A percentile compares a stretch with the other conserved stretches of the same genome.
phyloP scores from a whole-genome alignment of 2,113 vertebrate genomes.

The Megaptera novaeangliae region DNA sequence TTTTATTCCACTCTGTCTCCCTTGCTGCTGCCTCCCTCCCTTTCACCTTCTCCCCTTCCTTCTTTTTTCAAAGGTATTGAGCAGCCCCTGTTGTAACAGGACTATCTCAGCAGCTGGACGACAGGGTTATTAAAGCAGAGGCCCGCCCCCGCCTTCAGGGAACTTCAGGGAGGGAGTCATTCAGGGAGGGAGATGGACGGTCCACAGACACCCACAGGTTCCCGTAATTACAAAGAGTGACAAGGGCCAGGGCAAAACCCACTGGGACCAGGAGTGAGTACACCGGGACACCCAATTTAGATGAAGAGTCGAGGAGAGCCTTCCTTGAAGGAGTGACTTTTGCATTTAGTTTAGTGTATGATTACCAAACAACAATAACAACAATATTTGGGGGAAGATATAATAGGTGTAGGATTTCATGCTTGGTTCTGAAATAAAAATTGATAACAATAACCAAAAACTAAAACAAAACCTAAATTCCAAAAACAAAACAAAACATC shows the following conservation, averaged over 20 bases:
- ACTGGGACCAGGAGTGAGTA: background rate
- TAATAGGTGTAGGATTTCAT: background rate
- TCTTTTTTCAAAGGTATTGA: background rate
- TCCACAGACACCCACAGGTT: background rate
- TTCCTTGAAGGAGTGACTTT: background rate
- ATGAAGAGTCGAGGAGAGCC: background rate
- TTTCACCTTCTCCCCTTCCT: background rate
- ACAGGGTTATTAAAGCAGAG: background rate
- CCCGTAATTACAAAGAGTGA: background rate
- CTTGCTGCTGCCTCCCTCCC: background rate
- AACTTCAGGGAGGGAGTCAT: background rate
- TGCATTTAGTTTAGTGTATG: background rate
- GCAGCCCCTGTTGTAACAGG: background rate
- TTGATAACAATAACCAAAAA: background rate
- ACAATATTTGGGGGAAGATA: background rate
- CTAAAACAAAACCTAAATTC: background rate
- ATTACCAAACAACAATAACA: background rate
- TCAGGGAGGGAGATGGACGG: background rate
- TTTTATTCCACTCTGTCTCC: background rate
- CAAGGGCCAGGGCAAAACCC: background rate
- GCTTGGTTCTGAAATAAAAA: background rate
- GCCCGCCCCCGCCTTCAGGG: background rate
- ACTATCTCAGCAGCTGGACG: background rate
- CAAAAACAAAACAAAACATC: background rate
- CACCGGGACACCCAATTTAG: background rate